Conservation (phyloP, 2,797 vertebrate genomes). For the Melanotaenia nigrans region DNA sequence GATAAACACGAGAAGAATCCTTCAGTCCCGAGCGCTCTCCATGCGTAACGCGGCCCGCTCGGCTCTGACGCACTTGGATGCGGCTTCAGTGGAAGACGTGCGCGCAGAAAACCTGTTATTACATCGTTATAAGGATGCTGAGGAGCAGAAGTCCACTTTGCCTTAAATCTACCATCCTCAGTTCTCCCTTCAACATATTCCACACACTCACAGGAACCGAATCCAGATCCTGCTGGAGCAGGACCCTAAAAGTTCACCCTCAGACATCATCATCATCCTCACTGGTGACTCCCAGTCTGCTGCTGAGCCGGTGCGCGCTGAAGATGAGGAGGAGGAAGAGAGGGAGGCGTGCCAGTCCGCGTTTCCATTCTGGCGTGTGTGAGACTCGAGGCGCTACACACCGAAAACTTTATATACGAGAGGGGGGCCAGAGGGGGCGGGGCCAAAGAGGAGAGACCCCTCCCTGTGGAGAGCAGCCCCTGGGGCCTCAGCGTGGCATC, state of each 20-base stretch:
- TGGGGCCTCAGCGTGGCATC: too few relatives aligned
- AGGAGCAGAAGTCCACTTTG: constrained; percentile 4
- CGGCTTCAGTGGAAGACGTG: constrained; percentile 10
- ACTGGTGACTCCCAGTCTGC: constrained; percentile 3
- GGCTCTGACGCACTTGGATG: constrained; percentile 38
- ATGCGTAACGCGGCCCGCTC: constrained; percentile 47
- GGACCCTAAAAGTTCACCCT: constrained; percentile 27
- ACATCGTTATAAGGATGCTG: constrained; percentile 31
- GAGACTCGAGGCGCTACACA: constrained; percentile 35
- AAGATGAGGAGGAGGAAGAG: constrained; percentile 41
- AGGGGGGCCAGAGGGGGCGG: too few relatives aligned
- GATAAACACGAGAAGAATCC: neutral
- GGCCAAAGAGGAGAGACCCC: too few relatives aligned
- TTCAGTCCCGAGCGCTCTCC: constrained; percentile 48
- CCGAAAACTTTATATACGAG: too few relatives aligned
- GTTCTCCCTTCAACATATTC: constrained; percentile 36
- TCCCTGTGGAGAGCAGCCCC: too few relatives aligned
- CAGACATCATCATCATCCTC: constrained; percentile 19
- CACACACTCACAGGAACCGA: constrained; percentile 39
- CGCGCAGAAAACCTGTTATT: constrained; percentile 17
- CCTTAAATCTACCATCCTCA: neutral
- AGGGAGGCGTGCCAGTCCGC: constrained; percentile 56
- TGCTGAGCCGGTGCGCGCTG: neutral
- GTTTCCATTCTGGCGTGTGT: constrained; percentile 80
- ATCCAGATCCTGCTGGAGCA: constrained; percentile 25